Conservation (phyloP, 2,113 vertebrate genomes). For the Penelope pileata region DNA sequence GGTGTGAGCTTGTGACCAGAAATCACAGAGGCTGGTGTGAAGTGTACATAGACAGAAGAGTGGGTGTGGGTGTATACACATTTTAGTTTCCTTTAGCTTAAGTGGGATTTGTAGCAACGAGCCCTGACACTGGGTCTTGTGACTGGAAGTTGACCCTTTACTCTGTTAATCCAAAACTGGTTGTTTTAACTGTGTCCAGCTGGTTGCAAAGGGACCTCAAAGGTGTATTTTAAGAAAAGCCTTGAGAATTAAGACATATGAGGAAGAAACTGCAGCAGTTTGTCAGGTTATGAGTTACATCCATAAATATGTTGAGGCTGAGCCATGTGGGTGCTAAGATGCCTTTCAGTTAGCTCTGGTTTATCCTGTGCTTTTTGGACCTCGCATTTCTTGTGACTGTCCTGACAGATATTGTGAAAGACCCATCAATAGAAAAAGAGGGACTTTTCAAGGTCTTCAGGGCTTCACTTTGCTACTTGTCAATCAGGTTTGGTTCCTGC, state of each 20-base stretch:
- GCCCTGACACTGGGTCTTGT: not conserved
- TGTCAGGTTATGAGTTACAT: not conserved
- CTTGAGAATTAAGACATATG: not conserved
- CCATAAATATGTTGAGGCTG: not conserved
- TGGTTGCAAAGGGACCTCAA: not conserved
- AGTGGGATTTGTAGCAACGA: slow-evolving; percentile 39
- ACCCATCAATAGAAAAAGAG: not conserved
- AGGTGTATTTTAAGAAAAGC: slow-evolving; percentile 28
- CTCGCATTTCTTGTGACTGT: not conserved
- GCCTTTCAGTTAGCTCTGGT: not conserved
- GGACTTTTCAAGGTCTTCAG: not conserved
- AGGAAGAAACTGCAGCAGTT: slow-evolving; percentile 45
- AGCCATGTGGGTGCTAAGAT: not conserved
- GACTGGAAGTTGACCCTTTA: slow-evolving; percentile 29
- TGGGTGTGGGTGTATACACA: not conserved
- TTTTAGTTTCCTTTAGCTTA: slow-evolving; percentile 63
- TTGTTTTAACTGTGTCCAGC: slow-evolving; percentile 37
- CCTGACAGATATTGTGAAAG: not conserved
- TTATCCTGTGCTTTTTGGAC: not conserved
- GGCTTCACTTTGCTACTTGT: not conserved
- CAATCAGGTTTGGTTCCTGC: not conserved
- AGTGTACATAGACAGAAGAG: slow-evolving; percentile 36
- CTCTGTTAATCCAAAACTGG: not conserved
- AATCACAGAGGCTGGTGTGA: slow-evolving; percentile 18
- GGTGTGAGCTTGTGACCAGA: slow-evolving; percentile 42